phyloP scores from a whole-genome alignment of 2,797 vertebrate species.

The Molossus molossus region DNA sequence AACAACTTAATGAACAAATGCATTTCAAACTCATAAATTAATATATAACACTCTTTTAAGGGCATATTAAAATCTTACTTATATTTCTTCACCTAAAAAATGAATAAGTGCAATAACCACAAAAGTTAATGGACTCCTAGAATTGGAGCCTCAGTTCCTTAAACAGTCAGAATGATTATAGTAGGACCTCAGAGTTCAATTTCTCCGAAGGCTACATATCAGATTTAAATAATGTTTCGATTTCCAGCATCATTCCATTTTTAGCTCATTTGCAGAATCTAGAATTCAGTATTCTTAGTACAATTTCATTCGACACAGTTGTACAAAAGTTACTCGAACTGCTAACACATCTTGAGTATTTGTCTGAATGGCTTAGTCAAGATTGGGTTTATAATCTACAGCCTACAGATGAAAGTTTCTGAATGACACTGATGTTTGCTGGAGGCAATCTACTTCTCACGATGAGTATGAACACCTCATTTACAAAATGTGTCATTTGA shows the following conservation, averaged over 20 bases:
- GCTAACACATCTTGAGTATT: slow-evolving; percentile 5
- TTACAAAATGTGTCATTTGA: slow-evolving; percentile 58
- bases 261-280: not conserved
- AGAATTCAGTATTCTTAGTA: not conserved
- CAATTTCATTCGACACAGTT: slow-evolving; percentile 36
- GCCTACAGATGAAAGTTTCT: slow-evolving; percentile 63
- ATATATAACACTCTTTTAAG: slow-evolving; percentile 17
- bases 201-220: not conserved
- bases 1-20: not conserved
- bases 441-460: slow-evolving; percentile 2
- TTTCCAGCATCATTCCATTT: slow-evolving; percentile 30
- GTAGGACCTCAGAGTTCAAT: not conserved
- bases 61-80: slow-evolving; percentile 55
- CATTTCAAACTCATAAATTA: slow-evolving; percentile 41
- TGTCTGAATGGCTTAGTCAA: slow-evolving; percentile 46
- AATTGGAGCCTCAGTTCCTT: not conserved
- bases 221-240: not conserved
- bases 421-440: slow-evolving; percentile 28
- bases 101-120: slow-evolving; percentile 26
- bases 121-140: not conserved
- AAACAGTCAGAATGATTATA: not conserved
- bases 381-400: not conserved
- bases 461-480: slow-evolving; percentile 48
- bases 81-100: not conserved
- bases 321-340: slow-evolving; percentile 24